Evolutionary conservation across 1,140 invertebrate species (phyloP), one percentile per base, ranked within the genome.

Genomic region (Gonioctena quinquepunctata): DNA sequence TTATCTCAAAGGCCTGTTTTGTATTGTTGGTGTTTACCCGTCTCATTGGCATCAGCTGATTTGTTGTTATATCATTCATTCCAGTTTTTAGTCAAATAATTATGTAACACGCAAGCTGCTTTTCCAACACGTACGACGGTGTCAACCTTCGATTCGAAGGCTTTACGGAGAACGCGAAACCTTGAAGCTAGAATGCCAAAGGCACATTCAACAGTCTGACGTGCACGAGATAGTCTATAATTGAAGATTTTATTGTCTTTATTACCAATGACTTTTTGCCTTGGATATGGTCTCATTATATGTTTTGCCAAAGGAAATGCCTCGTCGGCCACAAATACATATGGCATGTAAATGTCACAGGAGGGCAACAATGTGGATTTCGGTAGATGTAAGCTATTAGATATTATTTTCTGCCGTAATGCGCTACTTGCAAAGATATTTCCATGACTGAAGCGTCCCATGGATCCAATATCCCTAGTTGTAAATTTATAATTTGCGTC

Each of bases 101-200:
- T 82, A 60, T 81, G 81, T 54, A 80, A 54, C n/a, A 79, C 73
- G 72, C 77, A 76, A 57, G 72, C 72, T 57, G 74, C 75, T 67
- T 79, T 79, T 49, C 78, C 57, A 16, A 80, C 67, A 62, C 77
- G 69, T 11, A 72, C 75, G 48, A 80, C 77, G 52, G 54, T 79
- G 54, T 77, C 74, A 7, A 81, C 69, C 77, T 76, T 81, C 68
- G 73, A 77, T 79, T 82, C 78, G 68, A 82, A 81, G 18, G 74
- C 71, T 75, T 66, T 78, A 73, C 52, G 63, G 65, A 77, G 80
- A 33, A 81, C 75, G 48, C 68, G 33, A 33, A 66, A 70, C 57
- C 49, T 25, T 2, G 33, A 65, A 60, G 59, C 57, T 57, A 56
- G 50, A 62, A 57, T 60, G 1, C 11, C 59, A 27, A 61, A 61